Evolutionary conservation across 1,140 invertebrate species (phyloP).

Genomic region (Dreissena rostriformis): DNA sequence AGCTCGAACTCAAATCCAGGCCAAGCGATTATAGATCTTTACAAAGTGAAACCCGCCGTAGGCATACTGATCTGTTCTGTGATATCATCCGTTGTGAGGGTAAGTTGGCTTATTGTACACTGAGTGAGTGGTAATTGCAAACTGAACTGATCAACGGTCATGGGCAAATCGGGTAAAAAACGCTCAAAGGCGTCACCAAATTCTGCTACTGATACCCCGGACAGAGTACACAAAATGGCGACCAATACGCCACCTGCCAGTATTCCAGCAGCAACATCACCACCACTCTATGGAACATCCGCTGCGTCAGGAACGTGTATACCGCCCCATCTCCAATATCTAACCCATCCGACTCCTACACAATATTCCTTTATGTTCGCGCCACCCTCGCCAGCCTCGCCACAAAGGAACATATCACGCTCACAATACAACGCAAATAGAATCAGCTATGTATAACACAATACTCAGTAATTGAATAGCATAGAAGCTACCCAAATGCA

Average conservation of each 20-base stretch:
- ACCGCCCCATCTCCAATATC: slow-evolving; percentile 10
- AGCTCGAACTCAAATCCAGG: too few species aligned
- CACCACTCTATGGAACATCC: background rate
- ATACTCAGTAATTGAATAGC: background rate
- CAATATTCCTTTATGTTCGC: background rate
- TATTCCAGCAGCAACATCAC: background rate
- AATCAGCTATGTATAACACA: background rate
- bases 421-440: background rate
- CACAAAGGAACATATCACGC: background rate
- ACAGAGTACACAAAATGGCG: slow-evolving; percentile 5
- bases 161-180: too few species aligned
- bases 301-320: background rate
- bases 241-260: background rate
- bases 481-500: slow-evolving; percentile 2
- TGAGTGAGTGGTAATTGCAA: too few species aligned
- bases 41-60: too few species aligned
- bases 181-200: too few species aligned
- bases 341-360: background rate
- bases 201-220: background rate
- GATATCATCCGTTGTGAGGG: too few species aligned
- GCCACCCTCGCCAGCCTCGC: background rate
- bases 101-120: too few species aligned
- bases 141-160: too few species aligned
- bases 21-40: too few species aligned
- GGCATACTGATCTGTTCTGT: too few species aligned